Percentiles rank a stretch among this genome's conserved stretches.
phyloP scores from a whole-genome alignment of 2,797 vertebrate species.

The Sciurus vulgaris region DNA sequence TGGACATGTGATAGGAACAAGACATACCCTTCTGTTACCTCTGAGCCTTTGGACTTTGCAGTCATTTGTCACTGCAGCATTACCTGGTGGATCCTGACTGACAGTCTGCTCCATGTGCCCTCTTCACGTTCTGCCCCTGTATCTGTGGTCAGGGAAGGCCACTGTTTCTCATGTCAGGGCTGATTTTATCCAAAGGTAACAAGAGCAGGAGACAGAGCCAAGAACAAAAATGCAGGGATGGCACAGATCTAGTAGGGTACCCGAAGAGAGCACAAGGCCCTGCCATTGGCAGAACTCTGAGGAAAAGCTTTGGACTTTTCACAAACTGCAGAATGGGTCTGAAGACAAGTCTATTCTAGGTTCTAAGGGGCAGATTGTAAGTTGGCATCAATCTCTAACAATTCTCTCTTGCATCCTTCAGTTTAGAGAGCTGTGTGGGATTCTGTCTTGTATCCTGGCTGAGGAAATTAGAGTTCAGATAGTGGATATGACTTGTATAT shows the following conservation, averaged over 20 bases:
- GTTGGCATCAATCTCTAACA: background rate
- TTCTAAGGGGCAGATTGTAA: background rate
- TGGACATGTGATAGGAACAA: background rate
- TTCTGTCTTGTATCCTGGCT: background rate
- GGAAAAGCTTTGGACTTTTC: background rate
- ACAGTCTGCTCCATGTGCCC: fast-evolving
- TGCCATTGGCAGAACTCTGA: background rate
- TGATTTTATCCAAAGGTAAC: background rate
- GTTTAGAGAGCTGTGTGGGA: background rate
- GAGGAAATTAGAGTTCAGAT: background rate
- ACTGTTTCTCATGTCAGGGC: background rate
- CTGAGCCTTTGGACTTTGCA: background rate
- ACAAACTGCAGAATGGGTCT: background rate
- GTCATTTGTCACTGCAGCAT: background rate
- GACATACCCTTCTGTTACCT: background rate
- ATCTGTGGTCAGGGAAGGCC: background rate
- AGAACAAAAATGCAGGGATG: background rate
- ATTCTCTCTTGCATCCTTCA: background rate
- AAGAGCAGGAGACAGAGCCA: background rate
- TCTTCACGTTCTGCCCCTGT: background rate
- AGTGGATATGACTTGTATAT: background rate
- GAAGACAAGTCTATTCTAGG: background rate
- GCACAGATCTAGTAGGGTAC: background rate
- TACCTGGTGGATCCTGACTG: background rate
- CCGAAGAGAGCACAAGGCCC: background rate